Conservation (phyloP, 2,113 vertebrate species). For the Dendropsophus ebraccatus region DNA sequence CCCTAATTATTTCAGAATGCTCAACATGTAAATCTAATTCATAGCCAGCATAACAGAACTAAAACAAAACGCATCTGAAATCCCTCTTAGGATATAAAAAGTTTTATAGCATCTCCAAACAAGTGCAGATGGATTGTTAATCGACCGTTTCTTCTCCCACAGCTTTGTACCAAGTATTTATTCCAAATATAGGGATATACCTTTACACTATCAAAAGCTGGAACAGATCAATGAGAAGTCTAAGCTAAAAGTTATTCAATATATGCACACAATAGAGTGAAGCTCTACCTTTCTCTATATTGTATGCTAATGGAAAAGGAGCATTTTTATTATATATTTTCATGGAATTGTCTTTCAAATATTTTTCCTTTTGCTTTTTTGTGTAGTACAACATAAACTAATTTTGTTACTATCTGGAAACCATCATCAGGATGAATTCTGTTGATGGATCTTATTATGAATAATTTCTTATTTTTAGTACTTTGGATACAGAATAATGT, state of each 20-base stretch:
- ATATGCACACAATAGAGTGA: too few relatives aligned
- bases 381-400: neutral
- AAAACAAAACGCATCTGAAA: neutral
- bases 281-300: too few relatives aligned
- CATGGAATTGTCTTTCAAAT: neutral
- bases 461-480: neutral
- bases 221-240: too few relatives aligned
- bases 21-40: neutral
- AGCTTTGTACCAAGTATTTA: neutral
- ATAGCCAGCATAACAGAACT: neutral
- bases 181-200: neutral
- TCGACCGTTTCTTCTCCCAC: neutral
- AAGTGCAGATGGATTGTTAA: constrained; percentile 21
- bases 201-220: neutral
- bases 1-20: neutral
- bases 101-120: constrained; percentile 1
- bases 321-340: neutral
- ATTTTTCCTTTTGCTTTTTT: neutral
- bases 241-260: neutral
- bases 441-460: neutral
- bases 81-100: neutral
- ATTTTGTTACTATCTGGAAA: neutral
- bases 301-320: too few relatives aligned
- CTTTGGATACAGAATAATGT: too few relatives aligned
- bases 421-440: neutral